These are phyloP conservation scores for Orchesella flavescens DNA, from an alignment of 2,888 invertebrate species.

Conservation along the genomic window DNA sequence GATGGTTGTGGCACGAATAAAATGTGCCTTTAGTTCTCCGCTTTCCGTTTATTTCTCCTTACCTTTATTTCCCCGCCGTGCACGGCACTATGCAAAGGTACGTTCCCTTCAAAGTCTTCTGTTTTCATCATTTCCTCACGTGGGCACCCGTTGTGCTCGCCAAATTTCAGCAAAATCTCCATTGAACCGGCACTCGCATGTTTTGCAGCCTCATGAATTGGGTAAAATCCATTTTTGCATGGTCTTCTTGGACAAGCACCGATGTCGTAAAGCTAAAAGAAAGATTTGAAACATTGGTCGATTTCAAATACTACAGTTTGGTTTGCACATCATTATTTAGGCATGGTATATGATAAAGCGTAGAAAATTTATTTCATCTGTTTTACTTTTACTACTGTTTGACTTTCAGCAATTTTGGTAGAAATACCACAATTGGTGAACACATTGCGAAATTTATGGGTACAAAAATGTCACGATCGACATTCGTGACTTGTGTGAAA, in stretches of 20 bases:
- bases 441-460: background rate
- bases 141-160: conserved; percentile 35
- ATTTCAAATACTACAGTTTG: no score
- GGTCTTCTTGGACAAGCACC: conserved; percentile 85
- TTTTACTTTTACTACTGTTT: no score
- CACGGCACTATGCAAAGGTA: conserved; percentile 80
- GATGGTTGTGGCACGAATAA: no score
- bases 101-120: conserved; percentile 90
- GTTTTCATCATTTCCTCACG: conserved; percentile 87
- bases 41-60: no score
- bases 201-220: conserved; percentile 92
- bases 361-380: no score
- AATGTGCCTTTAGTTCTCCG: no score
- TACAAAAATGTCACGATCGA: background rate
- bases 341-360: no score
- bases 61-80: conserved; percentile 76
- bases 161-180: conserved; percentile 75
- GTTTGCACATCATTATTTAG: no score
- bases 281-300: background rate
- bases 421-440: background rate
- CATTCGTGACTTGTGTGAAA: no score
- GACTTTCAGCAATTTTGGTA: no score
- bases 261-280: conserved; percentile 83
- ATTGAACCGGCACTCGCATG: conserved; percentile 90
- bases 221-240: conserved; percentile 92